Percentiles rank a stretch among this genome's conserved stretches.
Conservation (phyloP, 2,888 invertebrate genomes). For the Conistra vaccinii region DNA sequence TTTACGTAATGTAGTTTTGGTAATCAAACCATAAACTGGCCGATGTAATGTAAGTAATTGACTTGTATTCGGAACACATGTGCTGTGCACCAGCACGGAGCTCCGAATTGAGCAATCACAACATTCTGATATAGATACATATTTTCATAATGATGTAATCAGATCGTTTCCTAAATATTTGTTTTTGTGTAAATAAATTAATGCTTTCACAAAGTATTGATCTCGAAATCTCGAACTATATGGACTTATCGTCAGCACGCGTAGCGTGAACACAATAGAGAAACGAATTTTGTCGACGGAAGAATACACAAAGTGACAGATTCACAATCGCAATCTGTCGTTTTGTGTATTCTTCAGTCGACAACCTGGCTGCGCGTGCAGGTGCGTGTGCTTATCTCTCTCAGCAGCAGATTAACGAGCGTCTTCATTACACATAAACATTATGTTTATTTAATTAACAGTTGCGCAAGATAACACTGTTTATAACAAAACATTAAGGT, state of each 20-base stretch:
- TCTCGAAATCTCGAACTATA: background rate
- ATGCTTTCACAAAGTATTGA: background rate
- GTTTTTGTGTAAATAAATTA: background rate
- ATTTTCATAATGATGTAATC: constrained; percentile 9
- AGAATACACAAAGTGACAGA: no score
- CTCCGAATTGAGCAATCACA: background rate
- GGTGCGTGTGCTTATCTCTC: no score
- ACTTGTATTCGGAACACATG: background rate
- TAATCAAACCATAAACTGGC: constrained; percentile 31
- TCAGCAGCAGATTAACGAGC: no score
- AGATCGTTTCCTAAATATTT: background rate
- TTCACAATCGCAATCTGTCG: no score
- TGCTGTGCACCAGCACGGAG: background rate
- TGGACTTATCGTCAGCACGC: no score
- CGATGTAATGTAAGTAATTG: constrained; percentile 15
- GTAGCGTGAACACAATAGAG: no score
- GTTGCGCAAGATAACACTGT: background rate
- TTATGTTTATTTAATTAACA: background rate
- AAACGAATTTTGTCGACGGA: no score
- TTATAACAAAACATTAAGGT: background rate
- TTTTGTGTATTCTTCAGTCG: no score
- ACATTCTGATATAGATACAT: background rate
- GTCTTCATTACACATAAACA: background rate
- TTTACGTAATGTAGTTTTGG: constrained; percentile 35
- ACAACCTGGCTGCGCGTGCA: no score